Percentiles rank a stretch among this genome's conserved stretches.
Evolutionary conservation across 2,113 vertebrate species (phyloP).

Genomic region (Neotragus moschatus): DNA sequence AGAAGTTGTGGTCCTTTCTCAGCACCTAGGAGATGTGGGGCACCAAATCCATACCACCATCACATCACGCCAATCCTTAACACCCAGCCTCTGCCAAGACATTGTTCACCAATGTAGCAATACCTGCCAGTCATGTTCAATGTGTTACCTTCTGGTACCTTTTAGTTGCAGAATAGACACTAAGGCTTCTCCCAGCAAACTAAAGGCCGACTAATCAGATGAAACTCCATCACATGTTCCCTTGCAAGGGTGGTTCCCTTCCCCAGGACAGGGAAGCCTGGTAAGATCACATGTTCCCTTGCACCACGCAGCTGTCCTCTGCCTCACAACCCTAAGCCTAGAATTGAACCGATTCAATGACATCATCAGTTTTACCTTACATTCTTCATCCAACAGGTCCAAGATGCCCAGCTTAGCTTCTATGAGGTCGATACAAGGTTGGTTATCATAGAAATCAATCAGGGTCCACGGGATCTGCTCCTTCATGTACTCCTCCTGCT

Average conservation of each 20-base stretch:
- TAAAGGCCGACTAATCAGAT: background rate
- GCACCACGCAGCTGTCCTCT: background rate
- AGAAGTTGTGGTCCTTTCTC: background rate
- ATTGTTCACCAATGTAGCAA: background rate
- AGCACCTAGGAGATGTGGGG: background rate
- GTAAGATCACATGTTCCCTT: background rate
- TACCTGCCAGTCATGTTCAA: background rate
- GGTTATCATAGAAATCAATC: constrained; percentile 96
- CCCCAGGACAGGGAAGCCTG: too few relatives aligned
- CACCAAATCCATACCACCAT: background rate
- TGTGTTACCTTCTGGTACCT: background rate
- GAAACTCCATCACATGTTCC: background rate
- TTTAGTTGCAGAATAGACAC: background rate
- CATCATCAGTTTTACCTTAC: constrained; percentile 83
- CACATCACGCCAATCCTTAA: background rate
- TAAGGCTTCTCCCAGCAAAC: background rate
- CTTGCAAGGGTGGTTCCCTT: too few relatives aligned
- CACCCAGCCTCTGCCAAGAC: background rate
- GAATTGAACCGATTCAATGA: accelerated
- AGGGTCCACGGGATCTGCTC: constrained; percentile 96
- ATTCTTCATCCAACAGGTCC: constrained; percentile 96
- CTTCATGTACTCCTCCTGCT: constrained; percentile 98
- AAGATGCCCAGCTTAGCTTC: constrained; percentile 94
- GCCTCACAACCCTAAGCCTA: background rate
- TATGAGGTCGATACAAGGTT: constrained; percentile 96